Percentiles rank a stretch among this genome's conserved stretches.
These are phyloP conservation scores for Balaeniceps rex DNA, from an alignment of 2,113 vertebrate species.

Conservation along the genomic window DNA sequence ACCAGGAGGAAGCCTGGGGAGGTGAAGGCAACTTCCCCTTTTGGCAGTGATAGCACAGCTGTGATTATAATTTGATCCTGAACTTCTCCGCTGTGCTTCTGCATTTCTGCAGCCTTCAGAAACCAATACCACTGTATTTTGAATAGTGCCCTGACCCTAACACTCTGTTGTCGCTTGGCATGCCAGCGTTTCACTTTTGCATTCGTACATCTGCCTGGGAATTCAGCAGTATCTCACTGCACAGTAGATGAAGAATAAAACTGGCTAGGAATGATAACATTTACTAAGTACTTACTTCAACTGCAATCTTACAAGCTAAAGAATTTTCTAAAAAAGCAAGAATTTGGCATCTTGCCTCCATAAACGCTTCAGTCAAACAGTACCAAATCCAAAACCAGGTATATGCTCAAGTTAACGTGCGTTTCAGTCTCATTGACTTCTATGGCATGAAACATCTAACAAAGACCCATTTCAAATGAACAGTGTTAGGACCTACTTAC, in stretches of 20 bases:
- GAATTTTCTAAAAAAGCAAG: neutral
- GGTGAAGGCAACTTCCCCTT: neutral
- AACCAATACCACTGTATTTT: conserved; percentile 15
- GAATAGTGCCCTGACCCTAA: conserved; percentile 38
- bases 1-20: neutral
- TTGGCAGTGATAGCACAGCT: neutral
- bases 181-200: neutral
- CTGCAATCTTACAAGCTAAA: neutral
- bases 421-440: neutral
- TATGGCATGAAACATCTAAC: neutral
- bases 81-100: conserved; percentile 29
- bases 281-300: neutral
- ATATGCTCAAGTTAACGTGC: neutral
- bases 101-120: conserved; percentile 45
- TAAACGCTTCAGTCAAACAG: neutral
- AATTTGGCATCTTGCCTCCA: neutral
- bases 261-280: neutral
- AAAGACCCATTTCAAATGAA: neutral
- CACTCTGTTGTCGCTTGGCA: neutral
- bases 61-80: neutral
- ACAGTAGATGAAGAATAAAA: neutral
- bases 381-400: neutral
- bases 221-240: neutral
- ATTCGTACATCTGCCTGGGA: conserved; percentile 35
- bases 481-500: neutral